Base-by-base conservation (phyloP, 1,140 invertebrate species). In the Bacillus rossius region DNA sequence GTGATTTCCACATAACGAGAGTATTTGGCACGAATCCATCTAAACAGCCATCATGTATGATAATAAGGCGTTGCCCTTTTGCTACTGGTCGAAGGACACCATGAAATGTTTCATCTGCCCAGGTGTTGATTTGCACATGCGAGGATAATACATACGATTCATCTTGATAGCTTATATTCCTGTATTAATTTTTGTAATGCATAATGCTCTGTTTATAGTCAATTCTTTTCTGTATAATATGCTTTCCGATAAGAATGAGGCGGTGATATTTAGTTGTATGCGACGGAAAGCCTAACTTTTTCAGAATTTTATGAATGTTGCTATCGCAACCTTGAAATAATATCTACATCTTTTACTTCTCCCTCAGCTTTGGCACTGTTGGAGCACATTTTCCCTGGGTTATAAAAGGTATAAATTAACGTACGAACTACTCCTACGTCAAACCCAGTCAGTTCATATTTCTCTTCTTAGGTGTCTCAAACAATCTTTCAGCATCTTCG, bases 1-100 rank as follows among this genome's bases (percentile, higher is more conserved):
- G 53, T 34, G 60, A 58, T 53, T 62, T 50, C 26, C 62, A 67
- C 20, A 64, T 61, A 14, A 66, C 23, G 19, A 67, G 55, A 8
- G 53, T 59, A 51, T 67, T 65, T 41, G 62, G 61, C 16, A 68
- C 42, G 54, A 69, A 68, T 10, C 64, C 65, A 17, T 29, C 42
- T 55, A 61, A 56, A 7, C 58, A 52, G 45, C 63, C 67, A 25
- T 62, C 66, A 57, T 66, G 66, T n/a, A 69, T 61, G n/a, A 69
- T 67, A 23, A 68, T 59, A 2, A 69, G n/a, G 38, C n/a, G 63
- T 54, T n/a, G 54, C 47, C 4, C 61, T 63, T 64, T 69, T 69
- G 14, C 13, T 3, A 20, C 10, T 10, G 8, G 2, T 17, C 3
- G 13, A 48, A 48, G 45, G 10, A 48, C 20, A 8, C 45, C 45